Percentiles rank a stretch among this genome's conserved stretches.
Evolutionary conservation across 2,113 vertebrate genomes (phyloP).

Genomic region (Ceyx margarethae): DNA sequence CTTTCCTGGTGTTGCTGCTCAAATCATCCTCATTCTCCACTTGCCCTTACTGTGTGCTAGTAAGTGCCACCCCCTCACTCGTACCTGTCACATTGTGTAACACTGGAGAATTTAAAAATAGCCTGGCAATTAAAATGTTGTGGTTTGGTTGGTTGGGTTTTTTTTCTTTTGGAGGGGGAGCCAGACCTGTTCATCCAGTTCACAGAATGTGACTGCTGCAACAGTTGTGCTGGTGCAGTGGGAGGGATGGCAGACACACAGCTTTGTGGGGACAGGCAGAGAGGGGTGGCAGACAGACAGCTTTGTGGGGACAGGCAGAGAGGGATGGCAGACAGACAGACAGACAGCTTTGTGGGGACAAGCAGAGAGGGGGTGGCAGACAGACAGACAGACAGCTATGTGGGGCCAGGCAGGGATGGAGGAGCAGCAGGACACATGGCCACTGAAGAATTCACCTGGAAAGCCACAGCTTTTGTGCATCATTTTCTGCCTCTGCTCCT

Average conservation of each 20-base stretch:
- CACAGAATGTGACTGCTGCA: neutral
- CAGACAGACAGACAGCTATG: fast-evolving
- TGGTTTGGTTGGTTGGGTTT: neutral
- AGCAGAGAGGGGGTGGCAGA: neutral
- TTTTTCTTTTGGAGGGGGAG: neutral
- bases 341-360: neutral
- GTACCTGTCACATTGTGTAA: neutral
- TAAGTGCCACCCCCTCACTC: slow-evolving; percentile 38
- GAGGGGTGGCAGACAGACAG: neutral
- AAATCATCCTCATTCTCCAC: neutral
- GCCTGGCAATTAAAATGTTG: neutral
- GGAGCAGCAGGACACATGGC: neutral
- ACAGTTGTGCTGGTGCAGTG: neutral
- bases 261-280: neutral
- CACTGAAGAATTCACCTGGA: neutral
- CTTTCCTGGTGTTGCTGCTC: neutral
- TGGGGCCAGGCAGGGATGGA: neutral
- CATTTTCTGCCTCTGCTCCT: neutral
- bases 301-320: neutral
- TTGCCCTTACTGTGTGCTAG: neutral
- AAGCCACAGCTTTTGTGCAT: neutral
- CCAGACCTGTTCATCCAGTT: slow-evolving; percentile 35
- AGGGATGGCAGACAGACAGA: neutral
- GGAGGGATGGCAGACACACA: neutral
- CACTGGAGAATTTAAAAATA: slow-evolving; percentile 30